Evolutionary conservation across 2,797 vertebrate genomes (phyloP).

Genomic region (Psittacula derbiana): DNA sequence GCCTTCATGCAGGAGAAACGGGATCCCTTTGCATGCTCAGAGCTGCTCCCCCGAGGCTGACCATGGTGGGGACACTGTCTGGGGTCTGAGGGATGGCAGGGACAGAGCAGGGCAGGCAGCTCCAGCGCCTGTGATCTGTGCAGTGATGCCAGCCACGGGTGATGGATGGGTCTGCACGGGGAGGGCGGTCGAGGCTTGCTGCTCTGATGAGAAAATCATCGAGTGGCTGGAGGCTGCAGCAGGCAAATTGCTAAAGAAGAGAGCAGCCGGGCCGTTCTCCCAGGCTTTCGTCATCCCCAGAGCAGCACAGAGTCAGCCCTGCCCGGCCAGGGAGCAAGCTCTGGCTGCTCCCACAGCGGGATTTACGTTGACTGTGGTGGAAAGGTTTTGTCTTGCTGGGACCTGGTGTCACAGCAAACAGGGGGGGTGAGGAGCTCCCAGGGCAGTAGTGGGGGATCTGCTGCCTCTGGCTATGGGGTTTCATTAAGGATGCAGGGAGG

Average conservation of each 20-base stretch:
- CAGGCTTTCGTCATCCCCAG: background rate
- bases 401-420: background rate
- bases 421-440: rapidly evolving
- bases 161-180: background rate
- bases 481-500: background rate
- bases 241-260: background rate
- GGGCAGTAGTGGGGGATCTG: background rate
- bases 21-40: background rate
- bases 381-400: background rate
- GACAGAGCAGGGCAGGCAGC: background rate
- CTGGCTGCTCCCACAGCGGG: background rate
- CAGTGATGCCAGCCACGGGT: rapidly evolving
- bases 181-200: background rate
- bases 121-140: background rate
- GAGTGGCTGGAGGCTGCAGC: background rate
- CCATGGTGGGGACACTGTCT: rapidly evolving
- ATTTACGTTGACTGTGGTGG: background rate
- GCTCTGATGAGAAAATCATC: constrained; percentile 45
- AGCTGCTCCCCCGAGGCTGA: background rate
- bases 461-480: background rate
- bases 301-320: rapidly evolving
- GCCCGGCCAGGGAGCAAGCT: background rate
- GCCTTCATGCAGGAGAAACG: background rate
- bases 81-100: background rate
- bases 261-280: background rate